Base-by-base conservation (phyloP, 2,797 vertebrate species). In the Heteromormyrus szaboi region DNA sequence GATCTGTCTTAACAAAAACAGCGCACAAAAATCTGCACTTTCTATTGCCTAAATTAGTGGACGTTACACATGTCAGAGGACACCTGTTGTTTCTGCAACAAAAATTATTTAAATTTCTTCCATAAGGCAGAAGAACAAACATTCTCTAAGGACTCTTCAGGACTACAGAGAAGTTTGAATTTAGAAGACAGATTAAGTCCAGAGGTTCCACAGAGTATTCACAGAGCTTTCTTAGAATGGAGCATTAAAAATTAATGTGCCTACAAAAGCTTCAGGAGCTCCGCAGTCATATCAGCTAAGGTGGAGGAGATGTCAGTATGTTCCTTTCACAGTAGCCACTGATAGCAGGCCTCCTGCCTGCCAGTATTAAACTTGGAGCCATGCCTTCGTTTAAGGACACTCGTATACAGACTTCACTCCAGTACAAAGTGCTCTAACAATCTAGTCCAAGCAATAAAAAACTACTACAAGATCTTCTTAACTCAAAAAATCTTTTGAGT, bases 351-450 rank as follows among this genome's bases (percentile, higher is more conserved):
- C 56, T 72, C 88, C 14, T 90, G 92, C 68, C 22, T 51, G 90
- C 88, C 44, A 92, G 92, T 90, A 90, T 91, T 93, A 92, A 91
- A 93, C 90, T 94, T 91, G 93, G 92, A 93, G 44, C 92, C 11
- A 91, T 89, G 91, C 91, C 90, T 93, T 91, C 91, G 85, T 91
- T 91, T 93, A 92, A 25, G 92, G 92, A 91, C 91, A 12, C 90
- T 91, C 90, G 90, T 92, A 92, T 93, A 91, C 92, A 92, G 93
- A 93, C 94, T 93, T 91, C 93, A 93, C 48, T 94, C 89, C 94
- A 94, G 93, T 91, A 87, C 79, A 62, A 93, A 92, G 92, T 91
- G 93, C 93, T 95, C 94, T 94, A 95, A 94, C 94, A 93, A 94
- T 94, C 93, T 93, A 93, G 92, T 89, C 94, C 88, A 33, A 44